A percentile compares a stretch with the other conserved stretches of the same genome.
Conservation (phyloP, 2,888 invertebrate species). For the Agrochola litura region DNA sequence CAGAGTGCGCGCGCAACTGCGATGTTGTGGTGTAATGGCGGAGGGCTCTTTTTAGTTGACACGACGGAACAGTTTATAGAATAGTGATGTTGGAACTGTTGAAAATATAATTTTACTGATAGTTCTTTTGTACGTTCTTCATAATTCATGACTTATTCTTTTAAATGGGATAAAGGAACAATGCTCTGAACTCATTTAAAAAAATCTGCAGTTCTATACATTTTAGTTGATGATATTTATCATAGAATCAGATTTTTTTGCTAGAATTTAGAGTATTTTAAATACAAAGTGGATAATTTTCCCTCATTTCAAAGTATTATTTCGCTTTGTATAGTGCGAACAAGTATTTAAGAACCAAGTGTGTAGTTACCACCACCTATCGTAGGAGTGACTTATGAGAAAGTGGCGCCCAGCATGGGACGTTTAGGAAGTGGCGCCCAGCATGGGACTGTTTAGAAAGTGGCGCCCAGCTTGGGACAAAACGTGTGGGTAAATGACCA, state of each 20-base stretch:
- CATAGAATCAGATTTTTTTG: neutral
- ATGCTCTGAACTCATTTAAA: neutral
- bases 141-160: neutral
- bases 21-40: conserved; percentile 72
- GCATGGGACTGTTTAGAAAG: neutral
- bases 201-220: neutral
- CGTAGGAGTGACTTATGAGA: neutral
- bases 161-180: neutral
- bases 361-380: neutral
- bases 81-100: neutral
- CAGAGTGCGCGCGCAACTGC: conserved; percentile 86
- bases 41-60: conserved; percentile 73
- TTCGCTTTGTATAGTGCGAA: neutral
- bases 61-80: neutral
- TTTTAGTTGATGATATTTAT: neutral
- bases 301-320: neutral
- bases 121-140: neutral
- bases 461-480: conserved; percentile 8
- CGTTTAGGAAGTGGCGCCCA: conserved; percentile 7
- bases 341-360: neutral
- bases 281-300: neutral
- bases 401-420: conserved; percentile 22
- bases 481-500: neutral
- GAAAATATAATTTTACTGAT: neutral
- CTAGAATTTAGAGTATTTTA: neutral